Evolutionary conservation across 2,113 vertebrate species (phyloP).

Genomic region (Hydrochoerus hydrochaeris): DNA sequence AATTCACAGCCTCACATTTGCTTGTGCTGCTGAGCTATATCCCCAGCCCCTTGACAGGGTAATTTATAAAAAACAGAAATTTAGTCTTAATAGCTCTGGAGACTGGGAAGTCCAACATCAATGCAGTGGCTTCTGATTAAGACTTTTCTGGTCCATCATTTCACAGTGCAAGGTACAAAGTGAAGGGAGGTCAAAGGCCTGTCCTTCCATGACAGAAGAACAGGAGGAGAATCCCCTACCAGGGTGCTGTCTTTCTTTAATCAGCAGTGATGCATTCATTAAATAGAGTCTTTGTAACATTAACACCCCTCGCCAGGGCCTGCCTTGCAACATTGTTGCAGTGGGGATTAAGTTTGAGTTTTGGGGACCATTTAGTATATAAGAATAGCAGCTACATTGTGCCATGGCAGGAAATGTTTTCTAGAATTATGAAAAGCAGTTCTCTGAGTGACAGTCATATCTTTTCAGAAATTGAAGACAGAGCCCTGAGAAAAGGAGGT

Average conservation of each 20-base stretch:
- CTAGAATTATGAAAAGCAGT: neutral
- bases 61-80: neutral
- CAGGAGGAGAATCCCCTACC: neutral
- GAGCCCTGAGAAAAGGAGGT: neutral
- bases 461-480: neutral
- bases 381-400: neutral
- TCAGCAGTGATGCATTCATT: too few species aligned
- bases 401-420: neutral
- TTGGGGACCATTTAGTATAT: neutral
- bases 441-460: neutral
- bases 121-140: neutral
- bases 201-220: neutral
- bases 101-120: neutral
- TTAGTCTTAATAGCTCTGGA: neutral
- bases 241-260: neutral
- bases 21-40: too few species aligned
- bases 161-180: neutral
- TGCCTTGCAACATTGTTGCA: neutral
- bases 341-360: neutral
- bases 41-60: neutral
- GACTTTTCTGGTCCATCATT: neutral
- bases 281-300: neutral
- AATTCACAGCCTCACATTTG: too few species aligned
- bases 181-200: too few species aligned
- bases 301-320: neutral